Evolutionary conservation across 2,113 vertebrate genomes (phyloP), one percentile per base, ranked within the genome.

Genomic region (Apaloderma vittatum): DNA sequence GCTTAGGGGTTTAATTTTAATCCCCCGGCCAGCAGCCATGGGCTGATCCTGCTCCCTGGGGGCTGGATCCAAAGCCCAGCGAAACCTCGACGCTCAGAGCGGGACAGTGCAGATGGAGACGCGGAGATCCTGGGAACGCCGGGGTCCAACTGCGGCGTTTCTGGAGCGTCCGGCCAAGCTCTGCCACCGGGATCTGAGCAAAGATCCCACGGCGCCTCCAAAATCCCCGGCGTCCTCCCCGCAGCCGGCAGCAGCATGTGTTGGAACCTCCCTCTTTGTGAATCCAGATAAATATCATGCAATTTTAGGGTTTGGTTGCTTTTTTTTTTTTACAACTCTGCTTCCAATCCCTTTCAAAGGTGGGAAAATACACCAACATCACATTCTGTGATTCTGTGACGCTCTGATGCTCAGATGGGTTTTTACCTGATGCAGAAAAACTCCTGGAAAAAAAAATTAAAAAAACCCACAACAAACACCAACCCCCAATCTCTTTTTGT

Each of bases 1-100:
- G 73, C 57, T 92, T 92, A 71, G 83, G 90, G 95, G 66, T 72
- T 96, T 97, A 87, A 72, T 75, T 93, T 81, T 95, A 94, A 97
- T 96, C 86, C 86, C 72, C 18, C 6, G 1, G n/a, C 43, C 79
- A 88, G 63, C 86, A 73, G 73, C 88, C 48, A 29, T 1, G 4
- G 88, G 75, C 51, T 63, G 48, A 3, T 71, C 34, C 82, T 52
- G 63, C 63, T 88, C 86, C 75, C 88, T 3, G 0, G 16, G 45
- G 72, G 32, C 61, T 86, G 66, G 55, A 40, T 40, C 66, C 76
- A 92, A 63, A 89, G 63, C 68, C 21, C 85, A 55, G 66, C 2
- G 8, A 52, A 43, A 43, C 65, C 52, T 20, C 88, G 57, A 27
- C 6, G 61, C 88, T 32, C 70, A 9, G 36, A 52, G 62, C n/a